Conservation (phyloP, 2,888 invertebrate genomes). For the Acrocera orbiculus region DNA sequence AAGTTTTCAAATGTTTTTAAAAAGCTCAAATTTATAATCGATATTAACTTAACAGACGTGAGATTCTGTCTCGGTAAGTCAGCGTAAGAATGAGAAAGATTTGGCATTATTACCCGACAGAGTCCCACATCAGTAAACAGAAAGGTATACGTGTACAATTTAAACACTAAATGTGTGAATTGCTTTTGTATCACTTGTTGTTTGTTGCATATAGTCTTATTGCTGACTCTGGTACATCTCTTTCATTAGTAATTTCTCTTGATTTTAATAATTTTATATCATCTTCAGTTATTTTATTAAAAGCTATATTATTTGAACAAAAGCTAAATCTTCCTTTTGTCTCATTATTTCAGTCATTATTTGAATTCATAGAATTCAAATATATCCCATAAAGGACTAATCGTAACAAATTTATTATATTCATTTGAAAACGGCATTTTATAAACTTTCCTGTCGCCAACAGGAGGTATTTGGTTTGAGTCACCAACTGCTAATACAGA, state of each 20-base stretch:
- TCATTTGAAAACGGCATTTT: constrained; percentile 6
- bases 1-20: no score
- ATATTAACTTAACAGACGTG: no score
- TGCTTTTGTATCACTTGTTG: no score
- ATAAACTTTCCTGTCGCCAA: constrained; percentile 16
- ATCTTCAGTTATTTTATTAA: constrained; percentile 10
- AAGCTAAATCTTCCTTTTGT: constrained; percentile 16
- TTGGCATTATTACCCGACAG: no score
- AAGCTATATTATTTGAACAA: constrained; percentile 16
- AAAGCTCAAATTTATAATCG: no score
- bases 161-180: no score
- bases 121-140: no score
- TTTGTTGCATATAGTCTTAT: no score
- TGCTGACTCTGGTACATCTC: no score
- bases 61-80: no score
- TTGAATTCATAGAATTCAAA: constrained; percentile 17
- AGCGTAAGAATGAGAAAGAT: no score
- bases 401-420: constrained; percentile 1
- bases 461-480: constrained; percentile 20
- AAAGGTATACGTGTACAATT: no score
- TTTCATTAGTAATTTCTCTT: constrained; percentile 1
- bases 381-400: constrained; percentile 13
- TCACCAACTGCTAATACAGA: constrained; percentile 21
- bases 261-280: constrained; percentile 13
- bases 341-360: constrained; percentile 19